Percentiles rank a stretch among this genome's conserved stretches.
Conservation (phyloP, 2,888 invertebrate genomes). For the Hyles lineata region DNA sequence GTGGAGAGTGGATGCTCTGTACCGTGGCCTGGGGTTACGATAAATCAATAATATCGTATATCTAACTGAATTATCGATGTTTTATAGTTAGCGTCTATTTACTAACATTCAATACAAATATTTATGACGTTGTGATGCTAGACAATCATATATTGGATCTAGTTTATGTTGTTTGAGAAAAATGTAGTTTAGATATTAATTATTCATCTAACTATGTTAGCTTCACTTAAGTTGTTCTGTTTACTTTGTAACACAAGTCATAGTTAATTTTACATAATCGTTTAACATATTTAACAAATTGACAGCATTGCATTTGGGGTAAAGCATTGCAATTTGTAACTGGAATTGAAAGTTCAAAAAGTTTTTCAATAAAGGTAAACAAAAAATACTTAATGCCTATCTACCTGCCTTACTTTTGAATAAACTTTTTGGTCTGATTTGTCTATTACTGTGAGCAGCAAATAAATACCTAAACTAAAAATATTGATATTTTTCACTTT, state of each 20-base stretch:
- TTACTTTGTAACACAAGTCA: not conserved
- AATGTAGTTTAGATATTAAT: not conserved
- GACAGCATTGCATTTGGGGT: too few relatives aligned
- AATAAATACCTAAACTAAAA: too few relatives aligned
- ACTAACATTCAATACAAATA: conserved; percentile 31
- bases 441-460: too few relatives aligned
- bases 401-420: too few relatives aligned
- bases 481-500: too few relatives aligned
- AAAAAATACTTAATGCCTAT: too few relatives aligned
- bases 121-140: conserved; percentile 12
- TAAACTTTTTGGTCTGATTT: too few relatives aligned
- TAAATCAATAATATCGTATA: conserved; percentile 75
- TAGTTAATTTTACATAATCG: too few relatives aligned
- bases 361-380: too few relatives aligned
- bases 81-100: conserved; percentile 55
- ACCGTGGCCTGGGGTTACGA: conserved; percentile 65
- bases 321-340: too few relatives aligned
- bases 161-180: not conserved
- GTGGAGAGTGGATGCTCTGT: conserved; percentile 62
- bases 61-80: conserved; percentile 69
- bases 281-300: too few relatives aligned
- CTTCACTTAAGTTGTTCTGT: not conserved
- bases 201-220: not conserved
- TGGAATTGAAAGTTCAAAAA: too few relatives aligned
- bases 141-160: conserved; percentile 3